phyloP scores from a whole-genome alignment of 2,888 invertebrate species.

The Morpho deidamia region DNA sequence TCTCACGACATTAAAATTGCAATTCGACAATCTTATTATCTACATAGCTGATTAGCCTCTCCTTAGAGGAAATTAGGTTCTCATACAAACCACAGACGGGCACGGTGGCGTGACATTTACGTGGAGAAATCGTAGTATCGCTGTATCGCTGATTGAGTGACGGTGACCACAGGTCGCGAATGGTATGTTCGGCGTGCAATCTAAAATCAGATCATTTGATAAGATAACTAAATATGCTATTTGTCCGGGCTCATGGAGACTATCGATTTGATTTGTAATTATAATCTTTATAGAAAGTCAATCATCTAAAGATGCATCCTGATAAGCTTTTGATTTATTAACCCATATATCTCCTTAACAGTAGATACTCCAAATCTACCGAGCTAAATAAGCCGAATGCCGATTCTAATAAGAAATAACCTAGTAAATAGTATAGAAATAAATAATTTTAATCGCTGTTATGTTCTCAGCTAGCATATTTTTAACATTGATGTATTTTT shows the following conservation, averaged over 20 bases:
- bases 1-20: slow-evolving; percentile 67
- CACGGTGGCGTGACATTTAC: slow-evolving; percentile 64
- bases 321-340: slow-evolving; percentile 31
- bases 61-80: slow-evolving; percentile 65
- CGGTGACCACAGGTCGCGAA: slow-evolving; percentile 52
- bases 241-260: slow-evolving; percentile 49
- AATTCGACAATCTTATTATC: slow-evolving; percentile 68
- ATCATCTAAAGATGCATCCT: slow-evolving; percentile 47
- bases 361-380: background rate
- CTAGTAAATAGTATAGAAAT: too few species aligned
- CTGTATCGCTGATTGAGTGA: slow-evolving; percentile 51
- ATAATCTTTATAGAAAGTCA: slow-evolving; percentile 68
- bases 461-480: background rate
- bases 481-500: background rate
- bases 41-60: slow-evolving; percentile 72
- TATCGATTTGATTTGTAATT: slow-evolving; percentile 57
- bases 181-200: slow-evolving; percentile 53
- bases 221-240: slow-evolving; percentile 63
- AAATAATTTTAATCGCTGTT: background rate
- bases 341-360: slow-evolving; percentile 14
- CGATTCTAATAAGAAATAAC: background rate
- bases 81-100: slow-evolving; percentile 45
- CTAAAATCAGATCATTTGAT: slow-evolving; percentile 51
- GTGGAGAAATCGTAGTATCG: slow-evolving; percentile 50
- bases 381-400: slow-evolving; percentile 1